phyloP scores from a whole-genome alignment of 2,888 invertebrate genomes.

The Pyrrhia umbra region DNA sequence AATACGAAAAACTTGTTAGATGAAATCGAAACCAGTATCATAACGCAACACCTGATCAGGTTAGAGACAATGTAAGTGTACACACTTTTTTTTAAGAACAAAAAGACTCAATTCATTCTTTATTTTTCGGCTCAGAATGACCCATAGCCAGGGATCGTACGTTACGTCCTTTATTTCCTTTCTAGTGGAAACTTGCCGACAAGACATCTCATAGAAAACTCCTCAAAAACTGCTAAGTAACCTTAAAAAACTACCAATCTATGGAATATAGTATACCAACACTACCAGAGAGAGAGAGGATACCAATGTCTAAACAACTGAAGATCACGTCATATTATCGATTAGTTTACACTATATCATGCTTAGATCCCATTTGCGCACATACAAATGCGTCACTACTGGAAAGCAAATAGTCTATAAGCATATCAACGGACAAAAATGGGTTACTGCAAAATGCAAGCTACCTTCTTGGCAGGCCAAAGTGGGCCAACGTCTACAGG shows the following conservation, averaged over 20 bases:
- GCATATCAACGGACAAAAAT: slow-evolving; percentile 11
- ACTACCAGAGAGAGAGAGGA: background rate
- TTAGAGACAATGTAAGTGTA: background rate
- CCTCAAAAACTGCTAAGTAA: background rate
- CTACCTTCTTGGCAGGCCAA: slow-evolving; percentile 33
- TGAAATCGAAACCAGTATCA: background rate
- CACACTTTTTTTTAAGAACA: background rate
- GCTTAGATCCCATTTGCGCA: slow-evolving; percentile 24
- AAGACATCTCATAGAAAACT: background rate
- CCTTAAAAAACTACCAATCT: too few species aligned
- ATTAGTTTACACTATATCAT: slow-evolving; percentile 31
- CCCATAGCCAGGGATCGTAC: too few species aligned
- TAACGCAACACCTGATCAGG: background rate
- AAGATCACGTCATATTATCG: slow-evolving; percentile 23
- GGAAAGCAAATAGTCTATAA: slow-evolving; percentile 9
- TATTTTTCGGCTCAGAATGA: too few species aligned
- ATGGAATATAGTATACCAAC: background rate
- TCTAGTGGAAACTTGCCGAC: too few species aligned
- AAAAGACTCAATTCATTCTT: too few species aligned
- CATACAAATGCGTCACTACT: slow-evolving; percentile 23
- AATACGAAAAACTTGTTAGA: background rate
- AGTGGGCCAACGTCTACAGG: slow-evolving; percentile 22
- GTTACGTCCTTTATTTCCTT: background rate
- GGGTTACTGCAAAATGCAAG: slow-evolving; percentile 1
- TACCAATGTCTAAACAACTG: slow-evolving; percentile 3